Percentiles rank a stretch among this genome's conserved stretches.
These are phyloP conservation scores for Eustalomyia histrio DNA, from an alignment of 2,888 invertebrate species.

Conservation along the genomic window DNA sequence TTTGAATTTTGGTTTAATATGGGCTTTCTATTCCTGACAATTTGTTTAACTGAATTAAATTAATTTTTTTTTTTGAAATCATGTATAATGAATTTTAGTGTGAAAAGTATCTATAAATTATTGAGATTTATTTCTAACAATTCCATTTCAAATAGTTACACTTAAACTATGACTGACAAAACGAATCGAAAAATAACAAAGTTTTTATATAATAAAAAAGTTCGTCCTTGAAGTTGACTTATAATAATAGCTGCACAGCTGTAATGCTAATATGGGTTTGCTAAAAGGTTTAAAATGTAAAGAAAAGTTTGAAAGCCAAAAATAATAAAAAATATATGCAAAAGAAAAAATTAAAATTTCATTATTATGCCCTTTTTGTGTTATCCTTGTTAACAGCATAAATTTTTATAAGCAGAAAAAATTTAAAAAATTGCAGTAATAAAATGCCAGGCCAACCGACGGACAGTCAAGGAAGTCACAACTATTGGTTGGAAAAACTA, in stretches of 20 bases:
- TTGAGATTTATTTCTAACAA: too few species aligned
- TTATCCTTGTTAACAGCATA: slow-evolving; percentile 33
- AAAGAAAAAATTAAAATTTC: slow-evolving; percentile 34
- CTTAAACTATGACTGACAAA: not conserved
- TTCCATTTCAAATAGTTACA: not conserved
- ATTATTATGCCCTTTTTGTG: slow-evolving; percentile 19
- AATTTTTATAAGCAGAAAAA: slow-evolving; percentile 37
- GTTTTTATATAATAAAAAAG: slow-evolving; percentile 9
- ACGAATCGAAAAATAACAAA: not conserved
- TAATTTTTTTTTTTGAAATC: too few species aligned
- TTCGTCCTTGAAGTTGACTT: slow-evolving; percentile 46
- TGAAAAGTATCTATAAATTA: too few species aligned
- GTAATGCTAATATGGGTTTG: slow-evolving; percentile 35
- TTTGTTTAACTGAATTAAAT: too few species aligned
- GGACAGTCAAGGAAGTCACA: not conserved
- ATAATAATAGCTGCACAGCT: slow-evolving; percentile 32
- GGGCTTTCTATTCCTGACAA: too few species aligned
- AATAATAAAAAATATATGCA: not conserved
- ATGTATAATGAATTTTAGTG: too few species aligned
- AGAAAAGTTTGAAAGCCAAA: slow-evolving; percentile 35
- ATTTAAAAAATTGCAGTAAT: not conserved
- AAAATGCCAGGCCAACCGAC: not conserved
- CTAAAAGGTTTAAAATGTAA: not conserved
- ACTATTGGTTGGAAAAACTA: not conserved
- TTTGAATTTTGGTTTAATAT: too few species aligned